phyloP scores from a whole-genome alignment of 2,113 vertebrate genomes.

The Montifringilla adamsi region DNA sequence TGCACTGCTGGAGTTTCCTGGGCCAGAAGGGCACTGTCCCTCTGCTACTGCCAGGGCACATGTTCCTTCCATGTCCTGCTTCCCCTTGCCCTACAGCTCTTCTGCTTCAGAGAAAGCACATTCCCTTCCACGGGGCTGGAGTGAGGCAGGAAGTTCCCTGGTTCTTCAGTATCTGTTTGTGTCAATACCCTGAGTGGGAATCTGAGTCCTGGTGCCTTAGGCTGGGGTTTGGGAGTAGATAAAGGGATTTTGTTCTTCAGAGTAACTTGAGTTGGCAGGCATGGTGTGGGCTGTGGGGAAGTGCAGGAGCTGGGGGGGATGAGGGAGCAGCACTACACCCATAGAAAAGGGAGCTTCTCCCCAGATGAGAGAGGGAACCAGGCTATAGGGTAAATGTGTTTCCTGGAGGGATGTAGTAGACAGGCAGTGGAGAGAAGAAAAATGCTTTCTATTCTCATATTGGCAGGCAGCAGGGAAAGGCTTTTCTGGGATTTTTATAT shows the following conservation, averaged over 20 bases:
- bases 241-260: neutral
- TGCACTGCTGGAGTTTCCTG: neutral
- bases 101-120: constrained; percentile 4
- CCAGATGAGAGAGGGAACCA: neutral
- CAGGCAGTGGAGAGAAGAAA: neutral
- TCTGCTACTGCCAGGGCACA: neutral
- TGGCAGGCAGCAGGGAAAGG: neutral
- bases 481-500: neutral
- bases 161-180: neutral
- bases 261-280: neutral
- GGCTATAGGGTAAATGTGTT: neutral
- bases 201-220: neutral
- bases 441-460: neutral
- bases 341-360: neutral
- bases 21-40: neutral
- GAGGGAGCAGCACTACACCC: neutral
- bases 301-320: neutral
- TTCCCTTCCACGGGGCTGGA: neutral
- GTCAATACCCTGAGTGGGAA: neutral
- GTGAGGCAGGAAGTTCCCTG: neutral
- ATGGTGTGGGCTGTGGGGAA: neutral
- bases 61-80: neutral
- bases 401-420: neutral
- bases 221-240: neutral
- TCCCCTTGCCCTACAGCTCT: neutral